Evolutionary conservation across 1,140 invertebrate genomes (phyloP), one percentile per base, ranked within the genome.

Genomic region (Kradibia gibbosae): DNA sequence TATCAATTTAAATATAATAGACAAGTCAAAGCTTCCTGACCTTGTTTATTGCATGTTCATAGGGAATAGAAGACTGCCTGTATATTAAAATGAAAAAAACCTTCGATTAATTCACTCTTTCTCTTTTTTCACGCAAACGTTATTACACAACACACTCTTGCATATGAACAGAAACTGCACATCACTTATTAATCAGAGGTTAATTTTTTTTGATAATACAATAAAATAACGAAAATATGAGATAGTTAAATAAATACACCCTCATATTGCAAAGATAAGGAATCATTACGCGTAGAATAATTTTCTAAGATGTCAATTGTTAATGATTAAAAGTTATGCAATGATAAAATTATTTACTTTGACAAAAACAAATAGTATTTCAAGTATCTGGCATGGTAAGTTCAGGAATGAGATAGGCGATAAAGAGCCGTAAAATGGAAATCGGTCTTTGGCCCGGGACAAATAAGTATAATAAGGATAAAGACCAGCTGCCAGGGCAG

Each of bases 141-240:
- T 39, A 67, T 67, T 39, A 67, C 34, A 22, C 62, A 39, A 67
- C n/a, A n/a, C 34, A n/a, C n/a, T 67, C 62, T 39, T n/a, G 62
- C 34, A 39, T 39, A 10, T 39, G 39, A 4, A 39, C 34, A 39
- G 22, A 22, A 15, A 11, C 36, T 22, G 36, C n/a, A 39, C 8
- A 22, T n/a, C 34, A 67, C 34, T n/a, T 39, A 39, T 39, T 39
- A 67, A 67, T 67, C 62, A 39, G 34, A 65, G 13, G 31, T 0
- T 11, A 20, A 65, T 22, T 20, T 13, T 36, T 36, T 36, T 36
- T 25, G 34, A 10, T 39, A 34, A 67, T 28, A 13, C 10, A n/a
- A 36, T 39, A n/a, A 39, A 62, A 34, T 15, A 62, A 34, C 17
- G 31, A 62, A 34, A 3, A 36, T 1, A 8, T n/a, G n/a, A 20